phyloP scores from a whole-genome alignment of 2,888 invertebrate genomes.

The Craniophora ligustri region DNA sequence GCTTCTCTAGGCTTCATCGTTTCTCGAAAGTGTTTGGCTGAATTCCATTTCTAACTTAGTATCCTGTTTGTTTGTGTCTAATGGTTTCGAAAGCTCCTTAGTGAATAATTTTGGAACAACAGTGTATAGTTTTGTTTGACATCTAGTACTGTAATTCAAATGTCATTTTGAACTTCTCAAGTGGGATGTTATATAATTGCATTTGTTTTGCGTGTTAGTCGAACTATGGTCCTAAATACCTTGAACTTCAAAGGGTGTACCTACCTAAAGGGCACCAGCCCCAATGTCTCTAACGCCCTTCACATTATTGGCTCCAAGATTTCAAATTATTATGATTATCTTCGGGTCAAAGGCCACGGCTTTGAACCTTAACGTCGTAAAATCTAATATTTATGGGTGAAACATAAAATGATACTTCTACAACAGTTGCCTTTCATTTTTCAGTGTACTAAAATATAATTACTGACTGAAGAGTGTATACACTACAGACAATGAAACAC shows the following conservation, averaged over 20 bases:
- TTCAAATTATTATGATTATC: constrained; percentile 1
- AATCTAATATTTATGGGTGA: constrained; percentile 1
- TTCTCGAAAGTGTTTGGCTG: constrained; percentile 27
- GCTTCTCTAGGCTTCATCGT: constrained; percentile 22
- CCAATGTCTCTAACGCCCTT: neutral
- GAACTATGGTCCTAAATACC: neutral
- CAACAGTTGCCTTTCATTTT: neutral
- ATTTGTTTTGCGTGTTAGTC: neutral
- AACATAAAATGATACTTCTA: constrained; percentile 12
- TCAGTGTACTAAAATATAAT: constrained; percentile 15
- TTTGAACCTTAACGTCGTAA: constrained; percentile 8
- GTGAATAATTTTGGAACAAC: constrained; percentile 4
- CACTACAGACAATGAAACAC: constrained; percentile 27
- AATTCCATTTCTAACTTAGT: constrained; percentile 25
- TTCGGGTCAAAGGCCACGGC: neutral
- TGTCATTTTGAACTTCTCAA: too few relatives aligned
- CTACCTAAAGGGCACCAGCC: neutral
- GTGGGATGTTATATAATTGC: too few relatives aligned
- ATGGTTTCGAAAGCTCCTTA: constrained; percentile 10
- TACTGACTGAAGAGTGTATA: constrained; percentile 12
- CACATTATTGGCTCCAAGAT: neutral
- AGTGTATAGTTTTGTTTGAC: neutral
- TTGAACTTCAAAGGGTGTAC: neutral
- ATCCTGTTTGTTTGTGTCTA: constrained; percentile 15
- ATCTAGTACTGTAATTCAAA: too few relatives aligned